Conservation (phyloP, 2,888 invertebrate species). For the Geotrupes spiniger region DNA sequence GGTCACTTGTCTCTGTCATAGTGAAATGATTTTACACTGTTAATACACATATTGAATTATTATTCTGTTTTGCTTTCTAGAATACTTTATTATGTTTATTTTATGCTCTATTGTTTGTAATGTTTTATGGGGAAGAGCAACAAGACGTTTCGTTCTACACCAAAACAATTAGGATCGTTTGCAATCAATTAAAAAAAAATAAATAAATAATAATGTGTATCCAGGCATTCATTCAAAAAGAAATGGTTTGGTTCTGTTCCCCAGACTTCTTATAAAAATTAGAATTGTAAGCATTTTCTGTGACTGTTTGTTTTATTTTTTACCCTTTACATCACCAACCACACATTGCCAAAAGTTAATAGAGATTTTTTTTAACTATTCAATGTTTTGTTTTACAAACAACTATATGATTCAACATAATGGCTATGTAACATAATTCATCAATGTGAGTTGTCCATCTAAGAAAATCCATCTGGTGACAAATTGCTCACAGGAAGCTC, state of each 20-base stretch:
- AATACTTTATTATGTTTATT: constrained; percentile 21
- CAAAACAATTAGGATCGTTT: constrained; percentile 9
- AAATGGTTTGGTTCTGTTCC: constrained; percentile 22
- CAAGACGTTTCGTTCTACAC: constrained; percentile 8
- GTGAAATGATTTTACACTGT: constrained; percentile 16
- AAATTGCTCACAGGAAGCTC: no score
- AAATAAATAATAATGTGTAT: constrained; percentile 11
- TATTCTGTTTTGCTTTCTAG: constrained; percentile 20
- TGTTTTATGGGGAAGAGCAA: constrained; percentile 21
- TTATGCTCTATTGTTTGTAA: constrained; percentile 24
- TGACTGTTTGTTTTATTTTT: constrained; percentile 14
- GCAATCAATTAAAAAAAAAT: constrained; percentile 4
- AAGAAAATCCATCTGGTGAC: no score
- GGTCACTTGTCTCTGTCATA: constrained; percentile 3
- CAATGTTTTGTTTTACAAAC: no score
- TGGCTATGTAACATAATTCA: no score
- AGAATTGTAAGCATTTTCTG: constrained; percentile 22
- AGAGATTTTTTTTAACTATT: no score
- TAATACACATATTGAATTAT: constrained; percentile 15
- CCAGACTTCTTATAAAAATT: constrained; percentile 22
- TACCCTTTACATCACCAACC: no score
- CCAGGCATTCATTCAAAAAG: no score
- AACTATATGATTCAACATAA: no score
- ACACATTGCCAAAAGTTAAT: no score
- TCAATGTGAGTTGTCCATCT: no score